These are phyloP conservation scores for Microdon myrmicae DNA, from an alignment of 2,888 invertebrate species.

Conservation along the genomic window DNA sequence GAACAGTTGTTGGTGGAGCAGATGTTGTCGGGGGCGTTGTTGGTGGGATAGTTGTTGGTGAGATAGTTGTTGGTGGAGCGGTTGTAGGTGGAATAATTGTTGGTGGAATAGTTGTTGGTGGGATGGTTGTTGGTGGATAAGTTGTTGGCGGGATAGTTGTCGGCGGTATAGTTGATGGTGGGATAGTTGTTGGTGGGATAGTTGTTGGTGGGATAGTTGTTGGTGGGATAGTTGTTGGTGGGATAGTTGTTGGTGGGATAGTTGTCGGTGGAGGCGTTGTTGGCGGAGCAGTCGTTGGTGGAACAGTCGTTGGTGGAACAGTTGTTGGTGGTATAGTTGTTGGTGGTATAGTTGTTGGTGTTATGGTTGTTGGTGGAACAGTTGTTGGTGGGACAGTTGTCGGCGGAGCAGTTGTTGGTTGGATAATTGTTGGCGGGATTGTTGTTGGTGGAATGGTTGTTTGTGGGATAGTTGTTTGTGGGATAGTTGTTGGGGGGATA, in stretches of 20 bases:
- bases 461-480: background rate
- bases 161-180: background rate
- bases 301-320: background rate
- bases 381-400: constrained; percentile 5
- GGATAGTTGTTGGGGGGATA: background rate
- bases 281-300: constrained; percentile 2
- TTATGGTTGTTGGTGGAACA: constrained; percentile 4
- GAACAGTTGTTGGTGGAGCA: background rate
- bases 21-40: background rate
- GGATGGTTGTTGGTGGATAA: background rate
- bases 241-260: constrained; percentile 4
- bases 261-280: constrained; percentile 5
- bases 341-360: too few species aligned
- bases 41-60: background rate
- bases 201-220: background rate
- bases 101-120: background rate
- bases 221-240: background rate
- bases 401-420: constrained; percentile 6
- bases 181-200: background rate
- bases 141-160: background rate
- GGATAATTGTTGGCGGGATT: background rate
- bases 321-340: too few species aligned
- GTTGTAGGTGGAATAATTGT: background rate
- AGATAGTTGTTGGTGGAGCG: too few species aligned
- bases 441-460: background rate